Evolutionary conservation across 1,140 invertebrate species (phyloP).

Genomic region (Diprion similis): DNA sequence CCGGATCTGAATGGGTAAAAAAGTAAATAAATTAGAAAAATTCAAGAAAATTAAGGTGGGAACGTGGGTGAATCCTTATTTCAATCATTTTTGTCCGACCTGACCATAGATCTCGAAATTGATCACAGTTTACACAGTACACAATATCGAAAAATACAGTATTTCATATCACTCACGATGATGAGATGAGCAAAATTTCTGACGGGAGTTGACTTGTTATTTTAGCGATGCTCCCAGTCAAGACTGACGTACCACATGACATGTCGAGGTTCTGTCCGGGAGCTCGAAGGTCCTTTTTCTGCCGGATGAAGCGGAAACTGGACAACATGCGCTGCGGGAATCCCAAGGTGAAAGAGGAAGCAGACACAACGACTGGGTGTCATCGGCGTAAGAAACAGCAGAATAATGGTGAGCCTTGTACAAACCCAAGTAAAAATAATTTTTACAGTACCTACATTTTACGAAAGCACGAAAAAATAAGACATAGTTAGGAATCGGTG

Average conservation of each 20-base stretch:
- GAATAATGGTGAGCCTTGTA: slow-evolving; percentile 60
- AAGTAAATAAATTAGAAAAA: too few species aligned
- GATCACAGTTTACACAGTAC: too few species aligned
- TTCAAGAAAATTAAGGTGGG: too few species aligned
- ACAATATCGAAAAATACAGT: too few species aligned
- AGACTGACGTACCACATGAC: slow-evolving; percentile 81
- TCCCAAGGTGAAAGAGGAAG: slow-evolving; percentile 76
- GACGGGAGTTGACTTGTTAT: neutral
- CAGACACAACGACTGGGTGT: slow-evolving; percentile 68
- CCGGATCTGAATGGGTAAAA: too few species aligned
- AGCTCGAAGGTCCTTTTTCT: slow-evolving; percentile 90
- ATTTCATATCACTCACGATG: too few species aligned
- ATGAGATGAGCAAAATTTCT: too few species aligned
- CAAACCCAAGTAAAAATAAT: slow-evolving; percentile 39
- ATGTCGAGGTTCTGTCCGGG: slow-evolving; percentile 82
- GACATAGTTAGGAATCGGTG: too few species aligned
- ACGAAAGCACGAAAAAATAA: too few species aligned
- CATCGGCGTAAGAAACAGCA: slow-evolving; percentile 73
- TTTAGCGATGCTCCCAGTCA: slow-evolving; percentile 89
- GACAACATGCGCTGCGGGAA: slow-evolving; percentile 48
- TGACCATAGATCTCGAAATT: too few species aligned
- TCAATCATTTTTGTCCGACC: too few species aligned
- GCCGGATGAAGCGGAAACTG: slow-evolving; percentile 86
- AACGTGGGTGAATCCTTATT: too few species aligned
- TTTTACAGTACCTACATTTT: slow-evolving; percentile 9